A percentile compares a stretch with the other conserved stretches of the same genome.
Evolutionary conservation across 2,113 vertebrate species (phyloP).

Genomic region (Solenodon paradoxus): DNA sequence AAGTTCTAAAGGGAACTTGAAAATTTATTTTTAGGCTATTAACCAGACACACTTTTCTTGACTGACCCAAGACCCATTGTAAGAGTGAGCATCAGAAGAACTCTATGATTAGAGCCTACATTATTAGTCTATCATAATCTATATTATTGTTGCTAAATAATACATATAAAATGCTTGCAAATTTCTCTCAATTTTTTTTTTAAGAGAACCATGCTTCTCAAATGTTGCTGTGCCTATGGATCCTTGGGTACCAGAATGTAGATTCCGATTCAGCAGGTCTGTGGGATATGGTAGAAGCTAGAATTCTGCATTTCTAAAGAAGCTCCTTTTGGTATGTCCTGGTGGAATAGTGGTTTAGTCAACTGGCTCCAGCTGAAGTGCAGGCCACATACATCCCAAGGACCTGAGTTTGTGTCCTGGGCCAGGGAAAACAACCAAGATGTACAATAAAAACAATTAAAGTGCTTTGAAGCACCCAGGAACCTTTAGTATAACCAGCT

Average conservation of each 20-base stretch:
- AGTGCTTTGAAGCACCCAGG: no score
- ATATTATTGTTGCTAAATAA: conserved; percentile 28
- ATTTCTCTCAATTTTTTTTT: neutral
- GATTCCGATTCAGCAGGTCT: neutral
- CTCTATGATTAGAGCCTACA: conserved; percentile 30
- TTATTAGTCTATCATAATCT: no score
- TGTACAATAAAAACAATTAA: no score
- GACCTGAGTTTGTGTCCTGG: no score
- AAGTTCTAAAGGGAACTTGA: conserved; percentile 74
- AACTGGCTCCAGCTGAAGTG: no score
- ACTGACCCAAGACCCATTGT: conserved; percentile 21
- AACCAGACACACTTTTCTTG: conserved; percentile 67
- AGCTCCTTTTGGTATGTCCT: no score
- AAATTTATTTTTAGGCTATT: conserved; percentile 66
- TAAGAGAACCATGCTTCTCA: neutral
- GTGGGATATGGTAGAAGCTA: neutral
- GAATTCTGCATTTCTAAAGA: neutral
- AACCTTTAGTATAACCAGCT: neutral
- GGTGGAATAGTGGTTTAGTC: no score
- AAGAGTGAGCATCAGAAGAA: neutral
- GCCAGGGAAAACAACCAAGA: no score
- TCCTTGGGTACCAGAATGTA: neutral
- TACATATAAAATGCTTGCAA: neutral
- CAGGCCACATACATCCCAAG: no score
- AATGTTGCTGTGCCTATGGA: neutral